These are phyloP conservation scores for Oasisia sp. DNA, from an alignment of 2,888 invertebrate genomes.

Conservation along the genomic window DNA sequence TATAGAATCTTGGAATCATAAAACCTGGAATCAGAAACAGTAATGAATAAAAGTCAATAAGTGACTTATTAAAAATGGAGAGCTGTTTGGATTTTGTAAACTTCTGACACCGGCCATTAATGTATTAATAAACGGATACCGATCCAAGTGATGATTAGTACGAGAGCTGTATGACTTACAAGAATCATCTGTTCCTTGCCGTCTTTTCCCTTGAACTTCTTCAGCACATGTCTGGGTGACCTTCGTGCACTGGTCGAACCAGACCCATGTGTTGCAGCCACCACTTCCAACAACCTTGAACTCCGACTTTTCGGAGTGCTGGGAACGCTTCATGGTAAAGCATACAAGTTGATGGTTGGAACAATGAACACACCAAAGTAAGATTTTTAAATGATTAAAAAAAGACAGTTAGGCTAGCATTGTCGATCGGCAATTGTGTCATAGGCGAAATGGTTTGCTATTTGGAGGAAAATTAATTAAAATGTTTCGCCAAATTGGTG, in stretches of 20 bases:
- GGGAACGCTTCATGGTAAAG: slow-evolving; percentile 9
- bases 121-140: neutral
- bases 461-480: too few species aligned
- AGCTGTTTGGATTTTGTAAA: too few species aligned
- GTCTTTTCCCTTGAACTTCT: slow-evolving; percentile 26
- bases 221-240: slow-evolving; percentile 20
- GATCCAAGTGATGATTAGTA: neutral
- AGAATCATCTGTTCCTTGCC: slow-evolving; percentile 36
- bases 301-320: neutral
- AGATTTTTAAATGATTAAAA: neutral
- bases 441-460: too few species aligned
- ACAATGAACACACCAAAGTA: neutral
- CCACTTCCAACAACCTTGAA: neutral
- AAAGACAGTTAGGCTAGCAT: too few species aligned
- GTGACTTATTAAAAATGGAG: too few species aligned
- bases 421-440: too few species aligned
- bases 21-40: neutral
- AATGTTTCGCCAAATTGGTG: too few species aligned
- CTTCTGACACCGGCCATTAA: neutral
- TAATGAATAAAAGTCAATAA: neutral
- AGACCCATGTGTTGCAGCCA: neutral
- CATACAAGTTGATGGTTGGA: neutral
- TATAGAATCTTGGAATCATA: neutral
- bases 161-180: too few species aligned
- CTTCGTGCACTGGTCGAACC: neutral